Conservation (phyloP, 1,140 invertebrate genomes). For the Hirudo medicinalis region DNA sequence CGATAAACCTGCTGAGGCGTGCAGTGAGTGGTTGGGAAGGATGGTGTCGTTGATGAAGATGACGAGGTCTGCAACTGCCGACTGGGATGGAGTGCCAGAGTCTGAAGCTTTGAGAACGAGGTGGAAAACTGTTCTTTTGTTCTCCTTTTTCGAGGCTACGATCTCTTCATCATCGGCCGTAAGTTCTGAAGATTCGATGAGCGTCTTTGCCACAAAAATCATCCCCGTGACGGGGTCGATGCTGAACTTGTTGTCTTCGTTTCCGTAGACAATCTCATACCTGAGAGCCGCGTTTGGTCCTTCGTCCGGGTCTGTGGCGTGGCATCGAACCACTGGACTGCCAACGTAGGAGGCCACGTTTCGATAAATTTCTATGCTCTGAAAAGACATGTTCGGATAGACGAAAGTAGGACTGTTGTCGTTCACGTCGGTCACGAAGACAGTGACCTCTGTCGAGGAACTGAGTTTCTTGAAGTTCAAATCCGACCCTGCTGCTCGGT, state of each 20-base stretch:
- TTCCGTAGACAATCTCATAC: constrained; percentile 15
- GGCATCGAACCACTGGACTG: constrained; percentile 5
- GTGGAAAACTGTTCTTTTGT: constrained; percentile 6
- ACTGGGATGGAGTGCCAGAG: neutral
- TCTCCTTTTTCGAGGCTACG: neutral
- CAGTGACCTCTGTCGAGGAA: constrained; percentile 1
- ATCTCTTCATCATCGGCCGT: neutral
- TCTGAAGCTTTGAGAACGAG: neutral
- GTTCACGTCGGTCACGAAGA: constrained; percentile 21
- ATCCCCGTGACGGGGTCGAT: constrained; percentile 12
- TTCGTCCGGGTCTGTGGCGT: constrained; percentile 20
- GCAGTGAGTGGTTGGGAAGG: neutral
- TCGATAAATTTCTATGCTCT: neutral
- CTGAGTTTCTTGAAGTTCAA: neutral
- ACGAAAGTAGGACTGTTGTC: constrained; percentile 20
- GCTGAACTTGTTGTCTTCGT: constrained; percentile 10
- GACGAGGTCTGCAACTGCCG: neutral
- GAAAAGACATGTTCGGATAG: neutral
- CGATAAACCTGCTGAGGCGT: neutral
- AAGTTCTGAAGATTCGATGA: neutral
- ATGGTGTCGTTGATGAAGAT: constrained; percentile 11
- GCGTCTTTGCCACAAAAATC: neutral
- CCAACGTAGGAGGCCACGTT: neutral
- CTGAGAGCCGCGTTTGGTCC: neutral
- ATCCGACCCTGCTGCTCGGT: neutral